Conservation (phyloP, 2,113 vertebrate genomes). For the Xenus cinereus region DNA sequence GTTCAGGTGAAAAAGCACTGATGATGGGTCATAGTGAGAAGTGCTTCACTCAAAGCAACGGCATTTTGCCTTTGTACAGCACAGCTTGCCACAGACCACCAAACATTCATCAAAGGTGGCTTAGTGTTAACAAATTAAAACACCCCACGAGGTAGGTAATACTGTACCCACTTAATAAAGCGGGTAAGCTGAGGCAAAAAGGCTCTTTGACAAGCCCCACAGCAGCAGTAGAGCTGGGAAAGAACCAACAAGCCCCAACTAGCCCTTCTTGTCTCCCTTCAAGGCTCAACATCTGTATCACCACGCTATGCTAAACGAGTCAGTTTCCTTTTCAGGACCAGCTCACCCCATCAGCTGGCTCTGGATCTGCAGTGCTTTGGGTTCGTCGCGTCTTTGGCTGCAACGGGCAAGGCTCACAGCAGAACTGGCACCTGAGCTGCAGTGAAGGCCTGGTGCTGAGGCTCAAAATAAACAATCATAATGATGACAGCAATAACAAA, state of each 20-base stretch:
- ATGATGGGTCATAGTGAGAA: background rate
- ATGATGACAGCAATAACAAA: background rate
- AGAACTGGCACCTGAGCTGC: constrained; percentile 58
- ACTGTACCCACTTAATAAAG: background rate
- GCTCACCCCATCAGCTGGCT: background rate
- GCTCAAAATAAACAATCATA: constrained; percentile 23
- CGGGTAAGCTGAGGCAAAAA: constrained; percentile 25
- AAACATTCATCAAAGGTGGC: background rate
- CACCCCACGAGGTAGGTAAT: constrained; percentile 27
- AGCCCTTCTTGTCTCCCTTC: background rate
- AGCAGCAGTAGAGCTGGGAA: background rate
- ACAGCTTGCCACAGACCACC: background rate
- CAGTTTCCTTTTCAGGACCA: background rate
- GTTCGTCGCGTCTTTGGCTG: constrained; percentile 59
- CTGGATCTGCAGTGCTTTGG: background rate
- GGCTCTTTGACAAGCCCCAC: background rate
- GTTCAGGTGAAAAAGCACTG: background rate
- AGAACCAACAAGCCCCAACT: background rate
- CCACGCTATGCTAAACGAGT: background rate
- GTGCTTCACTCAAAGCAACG: background rate
- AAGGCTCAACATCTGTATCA: background rate
- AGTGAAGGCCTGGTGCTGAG: constrained; percentile 37
- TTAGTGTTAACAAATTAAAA: background rate
- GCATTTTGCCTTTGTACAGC: background rate
- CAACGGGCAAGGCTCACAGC: background rate